Percentiles rank a stretch among this genome's conserved stretches.
Conservation (phyloP, 2,888 invertebrate genomes). For the Lasioglossum villosulum region DNA sequence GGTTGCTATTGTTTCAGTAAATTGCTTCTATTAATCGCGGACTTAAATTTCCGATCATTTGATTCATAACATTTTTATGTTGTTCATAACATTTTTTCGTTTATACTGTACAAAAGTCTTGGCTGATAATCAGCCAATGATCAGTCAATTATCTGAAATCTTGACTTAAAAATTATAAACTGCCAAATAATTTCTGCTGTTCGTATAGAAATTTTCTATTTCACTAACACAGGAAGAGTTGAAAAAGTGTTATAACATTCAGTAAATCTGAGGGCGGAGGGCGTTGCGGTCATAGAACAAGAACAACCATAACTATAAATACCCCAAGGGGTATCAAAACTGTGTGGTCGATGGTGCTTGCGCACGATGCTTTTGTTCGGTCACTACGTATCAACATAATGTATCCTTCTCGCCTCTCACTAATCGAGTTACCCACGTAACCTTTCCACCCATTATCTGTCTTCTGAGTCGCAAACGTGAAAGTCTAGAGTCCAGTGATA, state of each 20-base stretch:
- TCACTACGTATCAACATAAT: neutral
- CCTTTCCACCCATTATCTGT: slow-evolving; percentile 9
- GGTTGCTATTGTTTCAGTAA: neutral
- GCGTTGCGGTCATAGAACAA: neutral
- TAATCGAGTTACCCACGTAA: slow-evolving; percentile 21
- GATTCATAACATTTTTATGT: neutral
- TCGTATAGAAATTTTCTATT: neutral
- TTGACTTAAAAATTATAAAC: no score
- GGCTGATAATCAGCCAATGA: no score
- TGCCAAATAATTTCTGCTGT: neutral
- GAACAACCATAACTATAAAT: neutral
- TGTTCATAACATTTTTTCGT: neutral
- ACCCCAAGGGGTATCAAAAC: neutral
- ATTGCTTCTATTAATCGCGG: neutral
- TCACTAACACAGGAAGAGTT: neutral
- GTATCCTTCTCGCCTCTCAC: slow-evolving; percentile 22
- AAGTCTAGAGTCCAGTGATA: slow-evolving; percentile 5
- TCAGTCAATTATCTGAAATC: no score
- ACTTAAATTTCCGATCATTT: neutral
- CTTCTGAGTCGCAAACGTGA: slow-evolving; percentile 10
- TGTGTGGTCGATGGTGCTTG: slow-evolving; percentile 18
- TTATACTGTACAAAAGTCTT: neutral
- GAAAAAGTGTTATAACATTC: neutral
- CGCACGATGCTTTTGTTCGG: slow-evolving; percentile 14
- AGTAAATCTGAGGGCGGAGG: neutral